A percentile compares a stretch with the other conserved stretches of the same genome.
Evolutionary conservation across 2,113 vertebrate species (phyloP).

Genomic region (Bathybates hornii): DNA sequence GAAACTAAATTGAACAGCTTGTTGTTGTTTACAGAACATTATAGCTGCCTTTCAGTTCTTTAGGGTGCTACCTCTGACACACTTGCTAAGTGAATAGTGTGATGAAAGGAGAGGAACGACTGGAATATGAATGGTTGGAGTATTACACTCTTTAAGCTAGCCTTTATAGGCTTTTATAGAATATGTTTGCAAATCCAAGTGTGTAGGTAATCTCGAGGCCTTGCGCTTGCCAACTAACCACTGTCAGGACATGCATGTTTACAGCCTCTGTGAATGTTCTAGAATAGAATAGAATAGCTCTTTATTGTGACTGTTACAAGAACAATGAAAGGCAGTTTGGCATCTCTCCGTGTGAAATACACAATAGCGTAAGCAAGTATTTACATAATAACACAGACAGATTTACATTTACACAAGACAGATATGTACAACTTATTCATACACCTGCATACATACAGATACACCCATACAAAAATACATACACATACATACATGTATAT

Average conservation of each 20-base stretch:
- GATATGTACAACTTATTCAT: neutral
- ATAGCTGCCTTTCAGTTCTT: neutral
- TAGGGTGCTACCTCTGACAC: neutral
- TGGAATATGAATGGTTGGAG: neutral
- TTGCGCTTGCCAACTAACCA: neutral
- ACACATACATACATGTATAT: fast-evolving
- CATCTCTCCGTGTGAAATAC: neutral
- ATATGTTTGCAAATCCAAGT: neutral
- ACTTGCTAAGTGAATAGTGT: neutral
- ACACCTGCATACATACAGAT: neutral
- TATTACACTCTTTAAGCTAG: neutral
- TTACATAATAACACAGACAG: neutral
- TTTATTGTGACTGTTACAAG: neutral
- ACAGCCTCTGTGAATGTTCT: neutral
- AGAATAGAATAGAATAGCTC: neutral
- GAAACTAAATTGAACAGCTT: neutral
- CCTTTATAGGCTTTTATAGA: neutral
- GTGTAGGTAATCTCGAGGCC: neutral
- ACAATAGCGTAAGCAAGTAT: neutral
- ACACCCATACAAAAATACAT: neutral
- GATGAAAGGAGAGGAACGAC: neutral
- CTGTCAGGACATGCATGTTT: neutral
- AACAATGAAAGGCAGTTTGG: neutral
- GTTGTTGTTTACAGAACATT: neutral
- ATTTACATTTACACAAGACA: neutral